Evolutionary conservation across 2,888 invertebrate genomes (phyloP).

Genomic region (Pemphredon lugubris): DNA sequence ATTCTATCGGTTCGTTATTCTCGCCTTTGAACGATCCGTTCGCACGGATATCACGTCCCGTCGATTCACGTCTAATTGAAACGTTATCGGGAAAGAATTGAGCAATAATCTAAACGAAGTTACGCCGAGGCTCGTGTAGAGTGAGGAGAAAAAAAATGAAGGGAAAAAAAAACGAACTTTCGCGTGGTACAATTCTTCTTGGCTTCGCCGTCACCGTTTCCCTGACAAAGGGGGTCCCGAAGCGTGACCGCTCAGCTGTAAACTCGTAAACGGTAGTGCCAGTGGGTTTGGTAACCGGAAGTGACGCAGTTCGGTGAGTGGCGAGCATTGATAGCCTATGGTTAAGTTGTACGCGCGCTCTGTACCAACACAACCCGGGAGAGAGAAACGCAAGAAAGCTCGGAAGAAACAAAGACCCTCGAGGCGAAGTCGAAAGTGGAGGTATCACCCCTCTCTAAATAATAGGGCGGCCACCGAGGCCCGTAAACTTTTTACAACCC

Average conservation of each 20-base stretch:
- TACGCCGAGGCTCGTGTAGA: too few relatives aligned
- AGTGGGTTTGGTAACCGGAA: constrained; percentile 72
- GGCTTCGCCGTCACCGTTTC: background rate
- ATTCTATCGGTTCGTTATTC: too few relatives aligned
- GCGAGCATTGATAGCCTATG: constrained; percentile 75
- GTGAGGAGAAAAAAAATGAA: background rate
- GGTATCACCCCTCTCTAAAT: constrained; percentile 72
- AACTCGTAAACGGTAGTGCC: constrained; percentile 73
- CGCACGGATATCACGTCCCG: too few relatives aligned
- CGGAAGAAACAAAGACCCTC: constrained; percentile 44
- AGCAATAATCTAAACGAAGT: background rate
- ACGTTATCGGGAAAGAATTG: background rate
- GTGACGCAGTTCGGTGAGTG: constrained; percentile 76
- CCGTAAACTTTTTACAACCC: constrained; percentile 72
- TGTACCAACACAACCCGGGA: constrained; percentile 9
- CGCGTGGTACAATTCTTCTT: constrained; percentile 1
- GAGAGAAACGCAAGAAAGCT: constrained; percentile 27
- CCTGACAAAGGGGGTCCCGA: constrained; percentile 43
- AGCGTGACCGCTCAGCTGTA: constrained; percentile 71
- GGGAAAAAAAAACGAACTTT: constrained; percentile 1
- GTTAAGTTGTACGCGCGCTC: constrained; percentile 67
- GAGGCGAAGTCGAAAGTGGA: constrained; percentile 53
- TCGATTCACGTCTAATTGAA: background rate
- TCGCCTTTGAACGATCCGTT: too few relatives aligned
- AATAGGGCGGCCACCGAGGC: constrained; percentile 70